These are phyloP conservation scores for Dasypogon diadema DNA, from an alignment of 2,888 invertebrate species.

Conservation along the genomic window DNA sequence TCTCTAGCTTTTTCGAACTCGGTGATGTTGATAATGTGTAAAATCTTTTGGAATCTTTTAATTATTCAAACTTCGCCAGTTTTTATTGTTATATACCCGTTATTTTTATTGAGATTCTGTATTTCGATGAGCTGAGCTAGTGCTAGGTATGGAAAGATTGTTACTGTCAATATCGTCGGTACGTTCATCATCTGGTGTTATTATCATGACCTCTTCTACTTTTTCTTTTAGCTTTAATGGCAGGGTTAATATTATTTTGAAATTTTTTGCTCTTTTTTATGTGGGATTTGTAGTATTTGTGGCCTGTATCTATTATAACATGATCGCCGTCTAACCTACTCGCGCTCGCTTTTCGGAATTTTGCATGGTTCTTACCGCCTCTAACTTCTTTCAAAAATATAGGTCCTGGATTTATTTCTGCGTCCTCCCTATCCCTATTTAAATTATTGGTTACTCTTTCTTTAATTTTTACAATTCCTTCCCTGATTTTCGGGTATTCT, in stretches of 20 bases:
- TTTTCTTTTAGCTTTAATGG: constrained; percentile 33
- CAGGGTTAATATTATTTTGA: constrained; percentile 53
- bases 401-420: background rate
- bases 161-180: too few species aligned
- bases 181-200: too few species aligned
- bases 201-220: background rate
- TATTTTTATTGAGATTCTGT: constrained; percentile 54
- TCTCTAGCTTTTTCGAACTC: constrained; percentile 45
- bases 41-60: constrained; percentile 51
- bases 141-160: too few species aligned
- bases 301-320: constrained; percentile 51
- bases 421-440: constrained; percentile 41
- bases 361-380: constrained; percentile 56
- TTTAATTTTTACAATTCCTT: constrained; percentile 52
- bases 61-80: constrained; percentile 47
- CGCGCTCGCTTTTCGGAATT: constrained; percentile 55
- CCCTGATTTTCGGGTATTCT: constrained; percentile 53
- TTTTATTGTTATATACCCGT: constrained; percentile 55
- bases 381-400: constrained; percentile 25
- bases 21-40: constrained; percentile 55
- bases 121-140: constrained; percentile 52
- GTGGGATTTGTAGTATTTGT: constrained; percentile 56
- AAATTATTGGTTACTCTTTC: constrained; percentile 52
- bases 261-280: constrained; percentile 54
- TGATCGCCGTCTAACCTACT: constrained; percentile 53